These are phyloP conservation scores for Neodiprion virginianus DNA, from an alignment of 1,140 invertebrate genomes.

Conservation along the genomic window DNA sequence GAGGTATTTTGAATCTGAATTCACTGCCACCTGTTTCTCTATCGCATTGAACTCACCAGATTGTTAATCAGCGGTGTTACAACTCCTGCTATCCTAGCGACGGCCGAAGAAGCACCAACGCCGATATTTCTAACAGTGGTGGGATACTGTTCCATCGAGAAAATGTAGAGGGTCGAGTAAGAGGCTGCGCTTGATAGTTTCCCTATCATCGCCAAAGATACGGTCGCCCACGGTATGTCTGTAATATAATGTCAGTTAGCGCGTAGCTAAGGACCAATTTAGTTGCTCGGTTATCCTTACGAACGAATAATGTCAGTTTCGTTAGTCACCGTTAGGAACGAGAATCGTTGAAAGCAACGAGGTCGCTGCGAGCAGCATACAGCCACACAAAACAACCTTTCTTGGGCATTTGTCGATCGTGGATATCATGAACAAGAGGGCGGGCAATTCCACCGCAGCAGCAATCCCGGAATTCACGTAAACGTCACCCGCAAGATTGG, in stretches of 20 bases:
- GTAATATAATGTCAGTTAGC: constrained; percentile 38
- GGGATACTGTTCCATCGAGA: constrained; percentile 84
- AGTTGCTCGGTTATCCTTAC: constrained; percentile 8
- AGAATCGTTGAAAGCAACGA: constrained; percentile 67
- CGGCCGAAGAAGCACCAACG: constrained; percentile 78
- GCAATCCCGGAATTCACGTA: constrained; percentile 80
- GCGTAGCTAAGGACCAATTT: constrained; percentile 47
- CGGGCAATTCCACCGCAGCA: constrained; percentile 81
- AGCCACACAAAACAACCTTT: constrained; percentile 71
- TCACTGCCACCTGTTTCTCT: too few relatives aligned
- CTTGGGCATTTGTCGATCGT: constrained; percentile 77
- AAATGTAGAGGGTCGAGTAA: constrained; percentile 81
- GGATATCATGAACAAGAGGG: constrained; percentile 72
- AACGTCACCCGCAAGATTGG: constrained; percentile 74
- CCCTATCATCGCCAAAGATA: constrained; percentile 78
- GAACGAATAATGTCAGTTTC: background rate
- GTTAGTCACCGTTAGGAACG: constrained; percentile 65
- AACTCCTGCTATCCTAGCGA: constrained; percentile 79
- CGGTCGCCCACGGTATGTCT: constrained; percentile 68
- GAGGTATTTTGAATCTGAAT: too few relatives aligned
- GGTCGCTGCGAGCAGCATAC: constrained; percentile 73
- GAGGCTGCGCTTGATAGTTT: constrained; percentile 84
- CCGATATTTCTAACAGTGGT: constrained; percentile 82
- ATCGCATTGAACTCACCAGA: constrained; percentile 55
- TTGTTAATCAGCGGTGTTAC: constrained; percentile 76